phyloP scores from a whole-genome alignment of 2,797 vertebrate genomes.

The Leptodactylus fallax region DNA sequence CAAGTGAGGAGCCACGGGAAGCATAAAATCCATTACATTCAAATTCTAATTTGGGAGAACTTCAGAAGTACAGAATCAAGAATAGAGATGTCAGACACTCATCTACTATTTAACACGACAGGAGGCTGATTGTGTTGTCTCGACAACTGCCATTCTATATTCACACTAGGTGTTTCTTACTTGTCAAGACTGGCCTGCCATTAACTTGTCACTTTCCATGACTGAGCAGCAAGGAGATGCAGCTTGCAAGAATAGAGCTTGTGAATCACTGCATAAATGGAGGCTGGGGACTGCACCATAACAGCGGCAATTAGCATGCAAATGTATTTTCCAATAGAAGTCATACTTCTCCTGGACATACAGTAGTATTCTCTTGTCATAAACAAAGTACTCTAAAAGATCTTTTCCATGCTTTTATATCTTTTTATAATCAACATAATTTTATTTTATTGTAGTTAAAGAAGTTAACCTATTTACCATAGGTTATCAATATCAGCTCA shows the following conservation, averaged over 20 bases:
- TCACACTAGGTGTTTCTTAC: conserved; percentile 36
- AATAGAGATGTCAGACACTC: conserved; percentile 52
- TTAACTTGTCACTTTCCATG: conserved; percentile 30
- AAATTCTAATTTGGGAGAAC: conserved; percentile 49
- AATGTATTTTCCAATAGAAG: neutral
- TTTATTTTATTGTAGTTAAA: too few species aligned
- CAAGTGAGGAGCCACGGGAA: conserved; percentile 47
- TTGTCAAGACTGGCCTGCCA: conserved; percentile 41
- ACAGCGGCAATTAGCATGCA: neutral
- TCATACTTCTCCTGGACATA: neutral
- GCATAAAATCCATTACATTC: conserved; percentile 59
- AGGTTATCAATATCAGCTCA: too few species aligned
- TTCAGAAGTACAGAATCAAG: conserved; percentile 52
- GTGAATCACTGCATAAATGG: neutral
- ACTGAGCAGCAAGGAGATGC: neutral
- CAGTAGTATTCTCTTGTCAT: neutral
- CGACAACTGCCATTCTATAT: conserved; percentile 52
- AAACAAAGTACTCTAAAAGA: neutral
- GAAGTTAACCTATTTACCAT: too few species aligned
- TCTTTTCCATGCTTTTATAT: neutral
- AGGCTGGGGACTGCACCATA: neutral
- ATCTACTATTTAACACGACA: conserved; percentile 55
- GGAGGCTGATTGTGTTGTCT: conserved; percentile 63
- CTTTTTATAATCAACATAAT: too few species aligned
- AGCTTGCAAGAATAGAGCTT: neutral